Base-by-base conservation (phyloP, 2,113 vertebrate species). In the Tragelaphus strepsiceros region DNA sequence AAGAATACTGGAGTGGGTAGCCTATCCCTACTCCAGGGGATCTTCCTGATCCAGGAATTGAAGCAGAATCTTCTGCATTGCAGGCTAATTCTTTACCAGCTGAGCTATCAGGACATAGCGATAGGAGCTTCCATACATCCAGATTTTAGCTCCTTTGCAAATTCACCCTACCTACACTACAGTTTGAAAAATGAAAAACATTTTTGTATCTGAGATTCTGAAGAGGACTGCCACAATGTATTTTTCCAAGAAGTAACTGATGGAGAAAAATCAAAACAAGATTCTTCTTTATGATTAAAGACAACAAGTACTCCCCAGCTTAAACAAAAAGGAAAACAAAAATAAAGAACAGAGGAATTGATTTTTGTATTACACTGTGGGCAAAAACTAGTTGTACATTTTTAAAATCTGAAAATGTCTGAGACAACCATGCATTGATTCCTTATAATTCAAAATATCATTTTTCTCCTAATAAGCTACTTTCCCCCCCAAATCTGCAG, bases 241-340 rank as follows among this genome's bases (percentile, higher is more conserved):
- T 80, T 94, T 96, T 89, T 46, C 59, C 1, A 94, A 82, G 56
- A 87, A 94, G 24, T 51, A 95, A 93, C 85, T 86, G 88, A 59
- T 74, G 84, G 46, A 80, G 12, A 39, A 94, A 96, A 96, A 94
- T 89, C 19, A 83, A 91, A 97, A 82, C 2, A 82, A 87, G 54
- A 78, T 78, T 94, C 51, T 89, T 88, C 64, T 95, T 88, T 89
- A 51, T 78, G 46, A 92, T 96, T 94, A 86, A 97, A 83, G 62
- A 78, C 92, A 93, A 64, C 35, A 77, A 19, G 35, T 74, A 43
- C 32, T 84, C 39, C 93, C 17, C 64, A 81, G 32, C 77, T 53
- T 64, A 26, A 59, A 89, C 77, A 43, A 49, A 80, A 83, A 35
- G 32, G 56, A 24, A 83, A 54, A 26, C 43, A 51, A 92, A 92